Evolutionary conservation across 35 echinoderm and acorn worm genomes (phyloP).

Genomic region (Ophioderma brevispina): DNA sequence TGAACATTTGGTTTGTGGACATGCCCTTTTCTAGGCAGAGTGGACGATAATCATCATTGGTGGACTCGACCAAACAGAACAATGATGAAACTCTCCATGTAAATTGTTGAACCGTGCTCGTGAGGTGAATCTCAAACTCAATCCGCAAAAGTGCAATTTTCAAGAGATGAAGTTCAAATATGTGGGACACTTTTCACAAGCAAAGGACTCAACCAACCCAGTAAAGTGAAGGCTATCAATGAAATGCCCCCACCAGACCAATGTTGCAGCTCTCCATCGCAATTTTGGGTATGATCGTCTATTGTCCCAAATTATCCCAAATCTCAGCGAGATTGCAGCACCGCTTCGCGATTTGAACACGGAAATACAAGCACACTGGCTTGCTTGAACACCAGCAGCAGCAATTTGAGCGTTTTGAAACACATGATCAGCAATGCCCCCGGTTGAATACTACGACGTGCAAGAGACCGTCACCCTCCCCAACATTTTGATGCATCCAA

Average conservation of each 20-base stretch:
- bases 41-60: slow-evolving; percentile 21
- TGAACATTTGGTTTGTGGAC: not conserved
- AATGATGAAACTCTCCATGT: slow-evolving; percentile 34
- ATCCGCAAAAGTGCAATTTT: slow-evolving; percentile 54
- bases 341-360: slow-evolving; percentile 21
- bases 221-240: slow-evolving; percentile 48
- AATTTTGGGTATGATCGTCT: slow-evolving; percentile 59
- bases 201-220: slow-evolving; percentile 27
- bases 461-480: slow-evolving; percentile 27
- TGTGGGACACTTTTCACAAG: slow-evolving; percentile 68
- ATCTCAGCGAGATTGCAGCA: slow-evolving; percentile 38
- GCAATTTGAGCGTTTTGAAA: slow-evolving; percentile 28
- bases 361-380: slow-evolving; percentile 3
- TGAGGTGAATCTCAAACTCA: slow-evolving; percentile 47
- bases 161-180: slow-evolving; percentile 37
- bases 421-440: slow-evolving; percentile 28
- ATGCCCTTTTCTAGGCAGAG: not conserved
- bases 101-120: slow-evolving; percentile 8
- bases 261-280: slow-evolving; percentile 33
- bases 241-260: slow-evolving; percentile 33
- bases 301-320: slow-evolving; percentile 60
- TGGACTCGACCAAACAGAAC: slow-evolving; percentile 7
- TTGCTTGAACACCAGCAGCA: slow-evolving; percentile 36
- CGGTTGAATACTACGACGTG: slow-evolving; percentile 31
- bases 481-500: too few relatives aligned